Evolutionary conservation across 1,140 invertebrate genomes (phyloP), one percentile per base, ranked within the genome.

Genomic region (Schlechtendalia chinensis): DNA sequence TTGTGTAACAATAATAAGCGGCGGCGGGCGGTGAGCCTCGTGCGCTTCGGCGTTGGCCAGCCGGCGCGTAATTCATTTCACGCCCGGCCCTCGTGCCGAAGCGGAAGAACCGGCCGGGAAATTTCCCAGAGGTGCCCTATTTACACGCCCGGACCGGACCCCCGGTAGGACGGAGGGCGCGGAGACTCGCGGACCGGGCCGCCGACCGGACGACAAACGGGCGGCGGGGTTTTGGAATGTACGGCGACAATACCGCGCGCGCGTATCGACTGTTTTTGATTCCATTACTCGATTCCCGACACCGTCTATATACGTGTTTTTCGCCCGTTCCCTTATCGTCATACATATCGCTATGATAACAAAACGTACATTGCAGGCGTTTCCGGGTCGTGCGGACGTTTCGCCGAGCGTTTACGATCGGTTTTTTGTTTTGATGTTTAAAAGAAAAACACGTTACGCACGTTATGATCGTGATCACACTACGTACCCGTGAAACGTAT

Each of bases 51-150:
- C n/a, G n/a, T 59, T 24, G 29, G 29, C 8, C 1, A 53, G 8
- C 39, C 24, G n/a, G n/a, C n/a, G 4, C 10, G 54, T 75, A 75
- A 61, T 77, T 77, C 74, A 77, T 77, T 77, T 61, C n/a, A n/a
- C n/a, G n/a, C n/a, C 74, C 47, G 74, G 22, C 32, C 56, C 74
- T 61, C 17, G 22, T 27, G 27, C 12, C n/a, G n/a, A 59, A 8
- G 22, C 54, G 11, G 67, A 71, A 61, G 19, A 77, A 61, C 56
- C 39, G 29, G 39, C 45, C 16, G 5, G n/a, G n/a, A 27, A 77
- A 77, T 77, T 77, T 77, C 74, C 74, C 74, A 77, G 50, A 77
- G 74, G 74, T 77, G 58, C 58, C 39, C 74, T 77, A 77, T 61
- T 77, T 77, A 24, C 17, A n/a, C 53, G 12, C 1, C 10, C 8